Evolutionary conservation across 2,113 vertebrate species (phyloP), one percentile per base, ranked within the genome.

Genomic region (Cromileptes altivelis): DNA sequence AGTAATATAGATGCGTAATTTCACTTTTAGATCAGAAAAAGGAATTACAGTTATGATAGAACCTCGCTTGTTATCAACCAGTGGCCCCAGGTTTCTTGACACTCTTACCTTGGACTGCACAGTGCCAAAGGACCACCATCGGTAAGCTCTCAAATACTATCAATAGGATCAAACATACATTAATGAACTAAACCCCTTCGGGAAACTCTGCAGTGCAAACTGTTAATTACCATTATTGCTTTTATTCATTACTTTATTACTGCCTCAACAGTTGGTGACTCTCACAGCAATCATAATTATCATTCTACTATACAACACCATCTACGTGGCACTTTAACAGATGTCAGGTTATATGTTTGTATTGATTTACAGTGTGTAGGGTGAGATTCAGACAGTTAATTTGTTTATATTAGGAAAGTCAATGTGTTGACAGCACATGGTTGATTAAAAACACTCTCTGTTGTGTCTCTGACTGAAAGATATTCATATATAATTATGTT

Each of bases 1-100:
- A 37, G 33, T 37, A 37, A 45, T 45, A 45, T 45, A 45, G 8
- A 45, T 10, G 9, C 9, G 42, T 45, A 45, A 45, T 45, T 49
- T 64, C 14, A 78, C 40, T 70, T 65, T 55, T 53, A 70, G 7
- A 78, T 55, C 14, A 79, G 37, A 17, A 21, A 62, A 69, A 47
- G 9, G 1, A 60, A 57, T 58, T 55, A 42, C 37, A 68, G 18
- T 42, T 61, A 82, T 68, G 40, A 63, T 52, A 25, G 37, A 75
- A 12, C 3, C 3, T 53, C 15, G 0, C n/a, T 17, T 21, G 14
- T 19, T 15, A 62, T 68, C 69, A 63, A 57, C 67, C 50, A 60
- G 19, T 55, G 18, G 23, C 60, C 74, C 53, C 65, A n/a, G 61
- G 53, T 62, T 58, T 77, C 45, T 33, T 33, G 18, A 33, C 25